phyloP scores from a whole-genome alignment of 2,888 invertebrate species.

The Carabus problematicus region DNA sequence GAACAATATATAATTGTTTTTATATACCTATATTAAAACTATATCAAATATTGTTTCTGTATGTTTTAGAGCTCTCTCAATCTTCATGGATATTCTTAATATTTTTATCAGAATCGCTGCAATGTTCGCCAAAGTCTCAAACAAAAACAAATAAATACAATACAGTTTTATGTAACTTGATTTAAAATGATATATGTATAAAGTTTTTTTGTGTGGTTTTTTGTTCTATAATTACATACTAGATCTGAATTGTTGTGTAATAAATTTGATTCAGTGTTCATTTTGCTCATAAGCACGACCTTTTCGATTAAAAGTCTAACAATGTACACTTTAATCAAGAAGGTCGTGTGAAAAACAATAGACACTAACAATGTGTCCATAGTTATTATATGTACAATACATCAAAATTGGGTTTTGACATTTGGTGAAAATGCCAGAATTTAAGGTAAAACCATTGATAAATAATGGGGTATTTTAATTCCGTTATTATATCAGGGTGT shows the following conservation, averaged over 20 bases:
- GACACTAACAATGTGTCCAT: no score
- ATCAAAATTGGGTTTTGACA: background rate
- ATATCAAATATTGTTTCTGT: constrained; percentile 43
- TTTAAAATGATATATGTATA: constrained; percentile 46
- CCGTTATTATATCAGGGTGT: background rate
- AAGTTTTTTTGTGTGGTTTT: no score
- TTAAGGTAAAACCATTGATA: constrained; percentile 22
- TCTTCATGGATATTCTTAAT: constrained; percentile 94
- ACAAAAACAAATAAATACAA: constrained; percentile 67
- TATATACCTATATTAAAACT: no score
- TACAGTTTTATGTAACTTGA: constrained; percentile 43
- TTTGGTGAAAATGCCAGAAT: constrained; percentile 30
- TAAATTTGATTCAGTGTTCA: no score
- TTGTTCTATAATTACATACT: no score
- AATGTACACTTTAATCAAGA: no score
- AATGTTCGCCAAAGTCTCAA: constrained; percentile 83
- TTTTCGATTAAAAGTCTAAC: no score
- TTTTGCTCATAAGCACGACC: no score
- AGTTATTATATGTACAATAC: no score
- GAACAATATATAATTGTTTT: no score
- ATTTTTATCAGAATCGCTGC: constrained; percentile 95
- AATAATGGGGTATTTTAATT: no score
- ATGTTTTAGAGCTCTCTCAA: constrained; percentile 86
- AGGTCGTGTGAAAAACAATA: constrained; percentile 6
- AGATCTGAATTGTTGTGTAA: no score